These are phyloP conservation scores for Rhopalosiphum padi DNA, from an alignment of 1,140 invertebrate species.

Conservation along the genomic window DNA sequence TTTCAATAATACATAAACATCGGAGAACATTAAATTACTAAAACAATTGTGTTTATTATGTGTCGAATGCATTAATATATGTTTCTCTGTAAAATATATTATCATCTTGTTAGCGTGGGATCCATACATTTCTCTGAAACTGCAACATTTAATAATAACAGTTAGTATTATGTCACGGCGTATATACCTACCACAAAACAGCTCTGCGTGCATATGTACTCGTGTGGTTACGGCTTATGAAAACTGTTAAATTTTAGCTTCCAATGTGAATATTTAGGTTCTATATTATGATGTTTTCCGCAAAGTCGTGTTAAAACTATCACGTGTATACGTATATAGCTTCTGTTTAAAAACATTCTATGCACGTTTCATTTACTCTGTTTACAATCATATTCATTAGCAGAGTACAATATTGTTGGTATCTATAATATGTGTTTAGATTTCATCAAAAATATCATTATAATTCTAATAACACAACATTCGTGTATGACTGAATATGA, in stretches of 20 bases:
- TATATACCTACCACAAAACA: background rate
- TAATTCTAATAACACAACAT: background rate
- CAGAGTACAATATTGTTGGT: background rate
- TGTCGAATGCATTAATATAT: background rate
- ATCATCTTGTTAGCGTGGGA: background rate
- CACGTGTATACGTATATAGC: background rate
- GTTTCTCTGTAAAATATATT: background rate
- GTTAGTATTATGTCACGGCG: background rate
- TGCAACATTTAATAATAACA: background rate
- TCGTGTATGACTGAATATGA: background rate
- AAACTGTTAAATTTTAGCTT: background rate
- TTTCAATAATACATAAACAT: background rate
- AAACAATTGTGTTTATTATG: background rate
- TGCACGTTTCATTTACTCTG: conserved; percentile 2
- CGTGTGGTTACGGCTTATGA: background rate
- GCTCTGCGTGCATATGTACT: background rate
- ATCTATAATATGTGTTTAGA: background rate
- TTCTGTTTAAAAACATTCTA: background rate
- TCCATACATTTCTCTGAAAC: background rate
- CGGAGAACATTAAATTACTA: background rate
- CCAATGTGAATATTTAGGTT: background rate
- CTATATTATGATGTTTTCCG: background rate
- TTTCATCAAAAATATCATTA: background rate
- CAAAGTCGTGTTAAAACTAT: background rate
- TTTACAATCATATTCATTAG: background rate